These are phyloP conservation scores for Nebria salina DNA, from an alignment of 2,888 invertebrate species.

Conservation along the genomic window DNA sequence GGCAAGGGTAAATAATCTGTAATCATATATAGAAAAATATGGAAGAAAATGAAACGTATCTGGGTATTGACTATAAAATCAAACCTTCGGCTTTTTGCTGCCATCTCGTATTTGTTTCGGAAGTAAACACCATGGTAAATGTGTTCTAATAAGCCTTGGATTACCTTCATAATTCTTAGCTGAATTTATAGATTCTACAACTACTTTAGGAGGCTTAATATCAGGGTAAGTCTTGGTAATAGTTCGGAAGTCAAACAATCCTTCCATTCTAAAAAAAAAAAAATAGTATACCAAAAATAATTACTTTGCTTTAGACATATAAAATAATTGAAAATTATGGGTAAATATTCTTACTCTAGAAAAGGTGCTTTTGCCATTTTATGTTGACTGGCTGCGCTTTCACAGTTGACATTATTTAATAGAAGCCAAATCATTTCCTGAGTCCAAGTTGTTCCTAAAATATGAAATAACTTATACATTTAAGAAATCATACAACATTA, in stretches of 20 bases:
- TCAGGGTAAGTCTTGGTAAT: neutral
- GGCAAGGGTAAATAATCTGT: slow-evolving; percentile 81
- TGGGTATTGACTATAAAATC: no score
- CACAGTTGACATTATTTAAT: neutral
- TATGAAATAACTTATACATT: no score
- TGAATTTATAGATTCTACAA: neutral
- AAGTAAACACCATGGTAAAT: slow-evolving; percentile 5
- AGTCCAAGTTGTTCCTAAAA: slow-evolving; percentile 9
- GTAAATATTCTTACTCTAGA: neutral
- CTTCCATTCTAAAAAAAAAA: neutral
- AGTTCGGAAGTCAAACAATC: neutral
- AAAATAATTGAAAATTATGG: no score
- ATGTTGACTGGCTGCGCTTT: neutral
- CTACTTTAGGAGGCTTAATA: neutral
- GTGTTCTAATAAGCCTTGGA: neutral
- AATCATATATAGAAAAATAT: neutral
- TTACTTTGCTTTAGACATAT: neutral
- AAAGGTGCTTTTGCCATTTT: neutral
- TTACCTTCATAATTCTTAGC: neutral
- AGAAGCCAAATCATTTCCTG: slow-evolving; percentile 5
- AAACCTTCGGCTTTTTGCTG: slow-evolving; percentile 7
- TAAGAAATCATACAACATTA: no score
- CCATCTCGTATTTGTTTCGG: slow-evolving; percentile 12
- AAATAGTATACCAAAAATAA: neutral
- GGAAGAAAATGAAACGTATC: neutral